Percentiles rank a stretch among this genome's conserved stretches.
Evolutionary conservation across 2,797 vertebrate genomes (phyloP).

Genomic region (Sebastes iracundus): DNA sequence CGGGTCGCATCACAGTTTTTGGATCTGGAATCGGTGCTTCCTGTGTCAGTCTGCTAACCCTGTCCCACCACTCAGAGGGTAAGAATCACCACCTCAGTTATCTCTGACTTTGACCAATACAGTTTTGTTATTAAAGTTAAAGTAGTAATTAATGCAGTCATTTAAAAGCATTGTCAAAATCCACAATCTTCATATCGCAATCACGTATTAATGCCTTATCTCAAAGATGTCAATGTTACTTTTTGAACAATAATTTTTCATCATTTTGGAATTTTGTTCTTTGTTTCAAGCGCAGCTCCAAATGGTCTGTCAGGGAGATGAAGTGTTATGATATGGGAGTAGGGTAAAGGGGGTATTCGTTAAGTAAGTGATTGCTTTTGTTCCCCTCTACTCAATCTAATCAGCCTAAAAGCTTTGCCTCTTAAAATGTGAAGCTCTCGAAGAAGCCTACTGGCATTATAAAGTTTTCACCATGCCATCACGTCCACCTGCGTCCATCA

Average conservation of each 20-base stretch:
- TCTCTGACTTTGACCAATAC: neutral
- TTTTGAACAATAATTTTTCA: constrained; percentile 15
- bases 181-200: neutral
- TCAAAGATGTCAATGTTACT: neutral
- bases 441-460: constrained; percentile 51
- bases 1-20: constrained; percentile 89
- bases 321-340: constrained; percentile 63
- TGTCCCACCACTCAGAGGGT: constrained; percentile 99
- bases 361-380: constrained; percentile 75
- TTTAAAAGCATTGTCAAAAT: constrained; percentile 15
- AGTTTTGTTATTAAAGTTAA: neutral
- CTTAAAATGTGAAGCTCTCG: constrained; percentile 66
- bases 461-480: constrained; percentile 58
- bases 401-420: constrained; percentile 78
- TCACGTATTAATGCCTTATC: constrained; percentile 2
- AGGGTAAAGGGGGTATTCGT: constrained; percentile 61
- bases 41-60: constrained; percentile 96
- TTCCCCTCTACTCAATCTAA: constrained; percentile 66
- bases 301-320: constrained; percentile 55
- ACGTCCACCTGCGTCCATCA: constrained; percentile 40
- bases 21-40: constrained; percentile 98
- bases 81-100: constrained; percentile 62
- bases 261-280: constrained; percentile 30
- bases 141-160: neutral
- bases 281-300: constrained; percentile 46